phyloP scores from a whole-genome alignment of 1,140 invertebrate species.

The Heliconius melpomene region DNA sequence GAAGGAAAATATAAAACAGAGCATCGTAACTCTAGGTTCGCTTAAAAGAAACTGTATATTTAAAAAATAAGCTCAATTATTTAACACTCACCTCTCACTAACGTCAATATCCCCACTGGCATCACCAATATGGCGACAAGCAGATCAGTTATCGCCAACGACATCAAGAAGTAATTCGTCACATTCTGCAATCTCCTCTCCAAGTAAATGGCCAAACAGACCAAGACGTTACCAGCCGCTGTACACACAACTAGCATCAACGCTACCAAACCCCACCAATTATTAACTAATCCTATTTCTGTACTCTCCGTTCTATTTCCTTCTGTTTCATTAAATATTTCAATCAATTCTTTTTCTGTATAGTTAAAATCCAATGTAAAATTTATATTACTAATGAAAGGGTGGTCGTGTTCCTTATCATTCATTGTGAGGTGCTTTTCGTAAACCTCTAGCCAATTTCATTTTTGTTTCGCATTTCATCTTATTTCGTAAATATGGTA shows the following conservation, averaged over 20 bases:
- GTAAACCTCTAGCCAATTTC: conserved; percentile 48
- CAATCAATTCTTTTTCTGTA: conserved; percentile 36
- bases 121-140: conserved; percentile 96
- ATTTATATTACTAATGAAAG: conserved; percentile 41
- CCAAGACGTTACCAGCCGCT: conserved; percentile 95
- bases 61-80: neutral
- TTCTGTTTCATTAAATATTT: conserved; percentile 41
- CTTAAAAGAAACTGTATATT: no score
- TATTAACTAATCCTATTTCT: conserved; percentile 50
- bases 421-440: conserved; percentile 61
- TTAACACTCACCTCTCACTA: conserved; percentile 87
- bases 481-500: conserved; percentile 75
- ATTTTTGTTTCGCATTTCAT: conserved; percentile 63
- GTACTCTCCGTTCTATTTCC: conserved; percentile 37
- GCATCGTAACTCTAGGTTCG: no score
- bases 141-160: conserved; percentile 96
- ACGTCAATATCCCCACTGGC: conserved; percentile 91
- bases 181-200: conserved; percentile 95
- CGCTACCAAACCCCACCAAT: conserved; percentile 87
- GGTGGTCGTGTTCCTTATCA: conserved; percentile 50
- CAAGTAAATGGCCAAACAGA: conserved; percentile 94
- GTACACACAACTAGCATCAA: conserved; percentile 92
- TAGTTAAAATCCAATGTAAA: conserved; percentile 47
- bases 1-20: no score
- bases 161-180: conserved; percentile 98